Conservation (phyloP, 2,888 invertebrate genomes). For the Tetranychus truncatus region DNA sequence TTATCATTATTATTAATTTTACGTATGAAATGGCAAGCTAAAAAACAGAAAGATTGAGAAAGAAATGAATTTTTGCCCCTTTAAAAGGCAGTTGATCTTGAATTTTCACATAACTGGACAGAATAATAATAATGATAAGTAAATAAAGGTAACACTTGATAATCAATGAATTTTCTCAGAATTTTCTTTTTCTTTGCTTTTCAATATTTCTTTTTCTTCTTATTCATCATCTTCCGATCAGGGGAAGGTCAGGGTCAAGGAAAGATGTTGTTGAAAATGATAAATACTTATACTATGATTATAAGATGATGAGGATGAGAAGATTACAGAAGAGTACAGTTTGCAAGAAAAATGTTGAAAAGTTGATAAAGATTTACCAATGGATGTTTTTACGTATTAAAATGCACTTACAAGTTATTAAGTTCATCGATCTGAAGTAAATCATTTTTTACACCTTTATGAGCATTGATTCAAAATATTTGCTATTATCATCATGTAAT, state of each 20-base stretch:
- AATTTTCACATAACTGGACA: conserved; percentile 1
- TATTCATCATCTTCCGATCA: background rate
- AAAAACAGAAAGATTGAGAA: too few species aligned
- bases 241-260: background rate
- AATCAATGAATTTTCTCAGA: background rate
- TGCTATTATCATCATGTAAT: background rate
- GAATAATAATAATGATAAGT: background rate
- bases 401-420: background rate
- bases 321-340: background rate
- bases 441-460: background rate
- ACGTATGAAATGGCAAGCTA: too few species aligned
- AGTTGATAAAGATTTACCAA: background rate
- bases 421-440: background rate
- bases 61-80: too few species aligned
- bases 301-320: background rate
- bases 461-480: background rate
- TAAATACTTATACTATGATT: background rate
- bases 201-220: background rate
- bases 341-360: background rate
- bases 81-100: background rate
- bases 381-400: background rate
- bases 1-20: too few species aligned
- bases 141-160: background rate
- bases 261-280: too few species aligned
- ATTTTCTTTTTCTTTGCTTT: background rate